These are phyloP conservation scores for Ormyrus nitidulus DNA, from an alignment of 2,888 invertebrate species.

Conservation along the genomic window DNA sequence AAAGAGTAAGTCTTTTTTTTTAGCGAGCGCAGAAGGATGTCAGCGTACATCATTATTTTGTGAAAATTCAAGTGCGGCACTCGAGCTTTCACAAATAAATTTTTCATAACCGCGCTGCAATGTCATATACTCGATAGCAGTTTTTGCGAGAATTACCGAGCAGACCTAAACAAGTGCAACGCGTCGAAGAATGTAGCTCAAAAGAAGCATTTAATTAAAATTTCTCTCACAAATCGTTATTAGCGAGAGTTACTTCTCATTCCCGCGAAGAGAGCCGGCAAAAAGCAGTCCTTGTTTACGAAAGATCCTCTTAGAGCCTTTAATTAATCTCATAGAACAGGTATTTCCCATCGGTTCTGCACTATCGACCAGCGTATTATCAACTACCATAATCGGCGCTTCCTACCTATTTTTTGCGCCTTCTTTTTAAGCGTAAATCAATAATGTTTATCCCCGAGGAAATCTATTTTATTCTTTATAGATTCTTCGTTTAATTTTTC, in stretches of 20 bases:
- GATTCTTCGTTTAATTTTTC: too few relatives aligned
- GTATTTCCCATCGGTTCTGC: constrained; percentile 32
- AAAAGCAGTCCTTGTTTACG: constrained; percentile 44
- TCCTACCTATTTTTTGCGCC: neutral
- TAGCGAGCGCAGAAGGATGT: too few relatives aligned
- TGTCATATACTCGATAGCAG: neutral
- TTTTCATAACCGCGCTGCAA: constrained; percentile 13
- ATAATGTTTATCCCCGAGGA: too few relatives aligned
- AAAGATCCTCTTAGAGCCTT: constrained; percentile 33
- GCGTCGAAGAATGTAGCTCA: constrained; percentile 30
- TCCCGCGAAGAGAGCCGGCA: constrained; percentile 29
- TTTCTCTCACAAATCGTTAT: constrained; percentile 48
- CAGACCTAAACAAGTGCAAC: neutral
- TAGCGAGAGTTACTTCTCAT: constrained; percentile 37
- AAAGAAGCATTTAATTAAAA: constrained; percentile 47
- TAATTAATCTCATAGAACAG: constrained; percentile 48
- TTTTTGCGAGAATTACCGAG: constrained; percentile 3
- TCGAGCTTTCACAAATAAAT: constrained; percentile 28
- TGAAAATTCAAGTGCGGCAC: too few relatives aligned
- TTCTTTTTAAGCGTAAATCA: neutral
- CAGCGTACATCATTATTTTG: too few relatives aligned
- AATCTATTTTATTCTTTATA: too few relatives aligned
- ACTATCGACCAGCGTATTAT: constrained; percentile 8
- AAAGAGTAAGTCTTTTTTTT: too few relatives aligned
- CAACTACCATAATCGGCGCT: neutral